These are phyloP conservation scores for Caracal caracal DNA, from an alignment of 2,113 vertebrate species.

Conservation along the genomic window DNA sequence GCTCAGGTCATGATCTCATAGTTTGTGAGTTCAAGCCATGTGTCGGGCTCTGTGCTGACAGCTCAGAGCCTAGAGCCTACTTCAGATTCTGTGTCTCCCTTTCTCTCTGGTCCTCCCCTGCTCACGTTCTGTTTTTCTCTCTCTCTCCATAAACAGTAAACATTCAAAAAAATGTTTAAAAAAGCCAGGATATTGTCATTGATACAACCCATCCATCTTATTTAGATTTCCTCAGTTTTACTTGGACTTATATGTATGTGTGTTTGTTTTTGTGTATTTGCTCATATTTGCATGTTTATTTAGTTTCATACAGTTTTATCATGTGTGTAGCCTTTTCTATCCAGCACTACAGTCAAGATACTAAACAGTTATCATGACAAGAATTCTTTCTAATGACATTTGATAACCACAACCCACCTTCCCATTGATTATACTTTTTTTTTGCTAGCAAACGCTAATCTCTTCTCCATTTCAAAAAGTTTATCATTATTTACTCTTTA, in stretches of 20 bases:
- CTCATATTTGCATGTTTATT: background rate
- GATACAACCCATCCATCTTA: background rate
- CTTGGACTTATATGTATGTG: background rate
- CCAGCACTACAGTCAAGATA: background rate
- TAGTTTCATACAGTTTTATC: background rate
- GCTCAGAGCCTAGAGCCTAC: no score
- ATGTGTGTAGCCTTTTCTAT: background rate
- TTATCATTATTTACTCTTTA: background rate
- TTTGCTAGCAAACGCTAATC: background rate
- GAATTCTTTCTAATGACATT: background rate
- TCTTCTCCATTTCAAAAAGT: background rate
- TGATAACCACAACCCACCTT: background rate
- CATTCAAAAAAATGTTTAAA: no score
- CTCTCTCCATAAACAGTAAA: no score
- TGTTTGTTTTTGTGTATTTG: background rate
- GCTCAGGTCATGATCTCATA: no score
- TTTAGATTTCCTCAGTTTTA: background rate
- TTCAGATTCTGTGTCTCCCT: no score
- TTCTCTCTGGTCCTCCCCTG: no score
- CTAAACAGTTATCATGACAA: background rate
- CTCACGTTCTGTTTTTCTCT: no score
- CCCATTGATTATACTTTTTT: background rate
- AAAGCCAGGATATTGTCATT: background rate
- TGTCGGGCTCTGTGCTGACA: no score
- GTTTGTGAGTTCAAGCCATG: no score